Evolutionary conservation across 1,140 invertebrate genomes (phyloP).

Genomic region (Caenorhabditis tropicalis): DNA sequence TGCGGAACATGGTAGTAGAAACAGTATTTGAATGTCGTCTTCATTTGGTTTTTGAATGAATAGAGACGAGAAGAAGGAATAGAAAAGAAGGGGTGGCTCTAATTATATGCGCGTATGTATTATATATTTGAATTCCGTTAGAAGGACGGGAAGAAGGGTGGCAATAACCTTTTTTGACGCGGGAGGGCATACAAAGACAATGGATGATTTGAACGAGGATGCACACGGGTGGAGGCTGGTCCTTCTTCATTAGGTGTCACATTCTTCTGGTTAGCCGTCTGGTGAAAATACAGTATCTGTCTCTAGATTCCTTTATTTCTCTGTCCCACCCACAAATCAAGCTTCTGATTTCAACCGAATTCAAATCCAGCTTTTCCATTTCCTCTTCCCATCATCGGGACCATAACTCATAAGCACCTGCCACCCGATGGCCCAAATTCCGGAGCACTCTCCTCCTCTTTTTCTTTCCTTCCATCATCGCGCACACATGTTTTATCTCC

Average conservation of each 20-base stretch:
- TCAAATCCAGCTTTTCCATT: background rate
- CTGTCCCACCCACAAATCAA: too few species aligned
- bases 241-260: background rate
- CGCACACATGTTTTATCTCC: constrained; percentile 25
- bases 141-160: constrained; percentile 20
- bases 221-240: constrained; percentile 37
- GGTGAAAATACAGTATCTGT: too few species aligned
- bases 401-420: constrained; percentile 41
- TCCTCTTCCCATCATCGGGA: background rate
- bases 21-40: constrained; percentile 12
- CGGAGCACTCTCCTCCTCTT: background rate
- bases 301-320: too few species aligned
- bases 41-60: too few species aligned
- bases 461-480: constrained; percentile 5
- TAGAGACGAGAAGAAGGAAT: too few species aligned
- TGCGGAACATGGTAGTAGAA: background rate
- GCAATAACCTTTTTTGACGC: constrained; percentile 40
- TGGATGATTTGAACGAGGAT: constrained; percentile 17
- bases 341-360: background rate
- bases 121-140: constrained; percentile 38
- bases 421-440: constrained; percentile 24
- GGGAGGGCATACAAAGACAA: background rate
- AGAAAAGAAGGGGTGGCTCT: constrained; percentile 29
- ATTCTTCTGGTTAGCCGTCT: too few species aligned
- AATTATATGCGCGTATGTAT: constrained; percentile 40